These are phyloP conservation scores for Neomonachus schauinslandi DNA, from an alignment of 2,113 vertebrate species.

Conservation along the genomic window DNA sequence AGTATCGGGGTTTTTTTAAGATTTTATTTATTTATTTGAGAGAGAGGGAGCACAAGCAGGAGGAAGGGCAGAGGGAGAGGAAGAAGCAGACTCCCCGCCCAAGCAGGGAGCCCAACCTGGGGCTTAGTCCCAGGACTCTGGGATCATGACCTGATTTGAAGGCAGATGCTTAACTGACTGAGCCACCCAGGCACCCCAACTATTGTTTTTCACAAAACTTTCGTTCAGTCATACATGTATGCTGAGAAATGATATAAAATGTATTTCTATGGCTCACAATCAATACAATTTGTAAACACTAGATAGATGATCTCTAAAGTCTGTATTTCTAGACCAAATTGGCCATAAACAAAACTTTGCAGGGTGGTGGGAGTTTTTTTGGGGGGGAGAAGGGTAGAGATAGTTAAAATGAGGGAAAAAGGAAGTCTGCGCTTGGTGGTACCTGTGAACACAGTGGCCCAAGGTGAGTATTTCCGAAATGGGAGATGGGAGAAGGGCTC, in stretches of 20 bases:
- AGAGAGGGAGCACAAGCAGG: too few species aligned
- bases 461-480: background rate
- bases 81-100: too few species aligned
- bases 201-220: background rate
- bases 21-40: too few species aligned
- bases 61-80: too few species aligned
- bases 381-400: background rate
- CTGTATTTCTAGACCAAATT: background rate
- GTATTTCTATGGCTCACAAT: background rate
- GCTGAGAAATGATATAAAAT: background rate
- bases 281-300: background rate
- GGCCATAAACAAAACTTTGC: background rate
- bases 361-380: background rate
- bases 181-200: too few species aligned
- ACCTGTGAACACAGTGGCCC: background rate
- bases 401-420: background rate
- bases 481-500: background rate
- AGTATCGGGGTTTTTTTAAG: background rate
- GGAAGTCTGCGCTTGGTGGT: background rate
- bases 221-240: background rate
- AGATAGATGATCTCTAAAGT: background rate
- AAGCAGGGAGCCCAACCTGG: too few species aligned
- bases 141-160: too few species aligned
- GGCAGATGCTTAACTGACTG: too few species aligned
- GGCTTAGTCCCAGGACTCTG: too few species aligned